These are phyloP conservation scores for Leucoraja ocellata DNA, from an alignment of 2,797 vertebrate species.

Conservation along the genomic window DNA sequence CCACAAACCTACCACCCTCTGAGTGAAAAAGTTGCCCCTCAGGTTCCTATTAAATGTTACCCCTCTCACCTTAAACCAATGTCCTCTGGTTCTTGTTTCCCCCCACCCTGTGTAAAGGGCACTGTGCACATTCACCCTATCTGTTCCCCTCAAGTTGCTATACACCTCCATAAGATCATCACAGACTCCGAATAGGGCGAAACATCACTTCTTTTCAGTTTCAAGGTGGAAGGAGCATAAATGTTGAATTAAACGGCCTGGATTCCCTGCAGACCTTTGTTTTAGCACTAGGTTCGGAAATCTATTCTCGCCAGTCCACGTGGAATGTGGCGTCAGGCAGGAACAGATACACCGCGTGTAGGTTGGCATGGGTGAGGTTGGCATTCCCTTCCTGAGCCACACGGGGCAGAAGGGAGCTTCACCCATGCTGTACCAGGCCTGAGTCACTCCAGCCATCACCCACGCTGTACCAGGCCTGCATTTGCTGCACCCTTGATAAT, in stretches of 20 bases:
- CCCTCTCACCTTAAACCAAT: no score
- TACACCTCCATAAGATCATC: no score
- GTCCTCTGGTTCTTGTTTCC: no score
- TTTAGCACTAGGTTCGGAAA: neutral
- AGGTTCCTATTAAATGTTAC: no score
- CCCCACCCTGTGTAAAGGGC: no score
- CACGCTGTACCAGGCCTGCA: neutral
- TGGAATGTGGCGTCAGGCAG: neutral
- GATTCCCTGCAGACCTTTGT: neutral
- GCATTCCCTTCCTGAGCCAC: neutral
- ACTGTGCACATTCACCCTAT: no score
- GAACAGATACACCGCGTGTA: neutral
- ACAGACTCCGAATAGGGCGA: no score
- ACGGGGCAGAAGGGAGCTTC: neutral
- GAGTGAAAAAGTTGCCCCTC: no score
- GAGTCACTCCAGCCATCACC: neutral
- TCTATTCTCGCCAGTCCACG: neutral
- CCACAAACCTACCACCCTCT: no score
- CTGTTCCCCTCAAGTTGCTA: no score
- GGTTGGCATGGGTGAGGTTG: neutral
- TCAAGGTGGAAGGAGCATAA: neutral
- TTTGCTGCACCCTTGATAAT: no score
- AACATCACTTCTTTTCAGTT: neutral
- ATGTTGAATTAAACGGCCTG: neutral
- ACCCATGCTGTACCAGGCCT: neutral